These are phyloP conservation scores for Hozukius guyotensis DNA, from an alignment of 2,797 vertebrate genomes.

Conservation along the genomic window DNA sequence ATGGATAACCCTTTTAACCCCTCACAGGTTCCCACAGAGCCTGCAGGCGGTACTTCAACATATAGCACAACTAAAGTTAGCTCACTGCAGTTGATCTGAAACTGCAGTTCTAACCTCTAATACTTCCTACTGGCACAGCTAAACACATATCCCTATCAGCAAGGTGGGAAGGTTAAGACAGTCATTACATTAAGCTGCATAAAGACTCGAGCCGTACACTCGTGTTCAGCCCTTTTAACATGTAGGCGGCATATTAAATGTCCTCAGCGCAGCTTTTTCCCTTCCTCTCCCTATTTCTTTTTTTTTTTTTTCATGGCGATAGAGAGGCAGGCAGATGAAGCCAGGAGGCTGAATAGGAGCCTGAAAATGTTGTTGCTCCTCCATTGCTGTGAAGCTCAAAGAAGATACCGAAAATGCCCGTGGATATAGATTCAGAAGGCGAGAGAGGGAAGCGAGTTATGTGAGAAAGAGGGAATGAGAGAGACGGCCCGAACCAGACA, in stretches of 20 bases:
- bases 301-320: neutral
- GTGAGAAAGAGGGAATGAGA: conserved; percentile 30
- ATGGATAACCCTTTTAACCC: conserved; percentile 39
- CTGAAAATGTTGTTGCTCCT: conserved; percentile 55
- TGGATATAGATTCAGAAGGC: conserved; percentile 53
- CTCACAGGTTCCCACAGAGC: conserved; percentile 19
- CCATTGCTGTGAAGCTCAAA: conserved; percentile 50
- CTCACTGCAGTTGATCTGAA: neutral
- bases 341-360: conserved; percentile 43
- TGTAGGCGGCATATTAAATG: conserved; percentile 57
- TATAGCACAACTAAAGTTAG: neutral
- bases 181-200: conserved; percentile 45
- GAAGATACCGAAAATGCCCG: conserved; percentile 62
- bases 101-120: conserved; percentile 18
- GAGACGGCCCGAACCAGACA: conserved; percentile 8
- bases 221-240: conserved; percentile 48
- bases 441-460: conserved; percentile 26
- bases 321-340: conserved; percentile 45
- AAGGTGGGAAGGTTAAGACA: conserved; percentile 49
- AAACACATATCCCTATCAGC: conserved; percentile 18
- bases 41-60: conserved; percentile 22
- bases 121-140: conserved; percentile 6
- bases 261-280: conserved; percentile 48
- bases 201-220: conserved; percentile 23
- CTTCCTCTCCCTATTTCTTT: neutral